A percentile compares a stretch with the other conserved stretches of the same genome.
Conservation (phyloP, 92 coral and sea anemone species). For the Zoanthus sansibaricus region DNA sequence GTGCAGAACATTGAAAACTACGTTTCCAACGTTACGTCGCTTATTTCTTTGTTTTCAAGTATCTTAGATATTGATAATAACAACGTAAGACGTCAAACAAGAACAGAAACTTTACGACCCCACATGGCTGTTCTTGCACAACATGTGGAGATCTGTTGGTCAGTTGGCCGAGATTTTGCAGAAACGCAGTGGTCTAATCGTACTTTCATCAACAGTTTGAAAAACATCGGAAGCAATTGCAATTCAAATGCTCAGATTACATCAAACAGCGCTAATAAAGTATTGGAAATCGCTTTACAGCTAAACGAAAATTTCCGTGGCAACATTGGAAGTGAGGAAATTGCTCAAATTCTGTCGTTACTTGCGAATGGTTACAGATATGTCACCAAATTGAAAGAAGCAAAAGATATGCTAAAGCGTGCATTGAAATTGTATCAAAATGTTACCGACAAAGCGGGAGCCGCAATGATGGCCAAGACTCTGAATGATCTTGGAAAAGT, state of each 20-base stretch:
- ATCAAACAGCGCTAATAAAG: conserved; percentile 19
- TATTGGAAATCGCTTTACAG: conserved; percentile 28
- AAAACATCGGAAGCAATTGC: conserved; percentile 22
- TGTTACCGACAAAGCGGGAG: not conserved
- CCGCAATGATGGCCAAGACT: not conserved
- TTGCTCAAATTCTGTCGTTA: conserved; percentile 31
- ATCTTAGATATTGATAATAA: conserved; percentile 16
- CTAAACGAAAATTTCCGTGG: not conserved
- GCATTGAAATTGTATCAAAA: conserved; percentile 13
- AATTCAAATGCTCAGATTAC: not conserved
- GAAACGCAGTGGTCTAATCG: conserved; percentile 20
- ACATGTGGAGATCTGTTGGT: conserved; percentile 30
- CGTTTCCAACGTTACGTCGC: conserved; percentile 24
- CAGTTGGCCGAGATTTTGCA: conserved; percentile 39
- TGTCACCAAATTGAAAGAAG: conserved; percentile 24
- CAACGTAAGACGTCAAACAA: not conserved
- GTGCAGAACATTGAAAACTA: conserved; percentile 2
- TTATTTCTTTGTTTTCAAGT: not conserved
- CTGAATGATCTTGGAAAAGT: conserved; percentile 32
- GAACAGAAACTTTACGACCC: not conserved
- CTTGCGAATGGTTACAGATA: conserved; percentile 29
- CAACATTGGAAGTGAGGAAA: not conserved
- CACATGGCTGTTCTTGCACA: conserved; percentile 27
- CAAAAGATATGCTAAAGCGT: conserved; percentile 3
- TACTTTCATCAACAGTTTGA: conserved; percentile 13